Evolutionary conservation across 2,797 vertebrate species (phyloP), one percentile per base, ranked within the genome.

Genomic region (Myotis daubentonii): DNA sequence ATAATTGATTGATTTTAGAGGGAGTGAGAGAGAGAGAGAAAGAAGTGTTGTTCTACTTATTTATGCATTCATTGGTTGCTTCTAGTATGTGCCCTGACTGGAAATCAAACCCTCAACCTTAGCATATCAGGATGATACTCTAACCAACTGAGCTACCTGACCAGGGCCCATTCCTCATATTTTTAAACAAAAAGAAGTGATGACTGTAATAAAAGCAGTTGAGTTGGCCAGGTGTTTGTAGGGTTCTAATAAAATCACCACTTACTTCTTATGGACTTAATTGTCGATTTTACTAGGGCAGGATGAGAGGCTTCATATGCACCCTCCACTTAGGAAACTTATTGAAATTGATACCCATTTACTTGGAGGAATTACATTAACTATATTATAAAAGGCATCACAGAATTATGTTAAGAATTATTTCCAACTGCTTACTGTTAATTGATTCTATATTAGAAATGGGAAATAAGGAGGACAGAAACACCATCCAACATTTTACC

Each of bases 391-490:
- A 95, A 96, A 92, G 53, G 85, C 94, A 96, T 96, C 72, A 76
- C 92, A 93, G 92, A 97, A 96, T 97, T 97, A 96, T 95, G 96
- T 95, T 95, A 96, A 97, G 95, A 97, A 97, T 96, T 97, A 97
- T 97, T 96, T 97, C 92, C 96, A 95, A 97, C 89, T 97, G 96
- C 95, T 96, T 94, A 94, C 57, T 95, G 92, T 97, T 96, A 97
- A 97, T 97, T 97, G 96, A 96, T 94, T 97, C 94, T 95, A 51
- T 93, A 96, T 97, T 97, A 97, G 93, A 97, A 97, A 95, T 95
- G 86, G 96, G 97, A 96, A 97, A 96, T 96, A 97, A 97, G 94
- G 84, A 96, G 72, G 86, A 94, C 62, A 96, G 96, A 97, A 96
- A 94, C 93, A 97, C 88, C 86, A 97, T 95, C 82, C 72, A 95